Evolutionary conservation across 2,113 vertebrate genomes (phyloP), one percentile per base, ranked within the genome.

Genomic region (Microcebus murinus): DNA sequence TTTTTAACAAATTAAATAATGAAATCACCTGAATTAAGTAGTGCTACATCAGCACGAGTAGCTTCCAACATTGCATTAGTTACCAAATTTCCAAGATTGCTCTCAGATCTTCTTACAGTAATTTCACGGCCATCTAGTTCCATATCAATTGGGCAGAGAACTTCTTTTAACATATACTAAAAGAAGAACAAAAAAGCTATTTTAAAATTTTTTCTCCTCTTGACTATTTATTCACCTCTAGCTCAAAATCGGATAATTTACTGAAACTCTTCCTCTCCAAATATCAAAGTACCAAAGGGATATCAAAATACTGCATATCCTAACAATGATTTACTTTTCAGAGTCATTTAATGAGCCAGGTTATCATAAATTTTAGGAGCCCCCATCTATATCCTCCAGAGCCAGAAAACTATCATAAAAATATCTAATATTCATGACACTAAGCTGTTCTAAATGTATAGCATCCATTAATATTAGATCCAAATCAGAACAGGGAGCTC

Each of bases 11-110:
- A 0, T 42, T 74, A 77, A 87, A 87, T 45, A 71, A 63, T 42
- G 21, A 71, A 55, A 87, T 91, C 29, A 97, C 85, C 96, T 98
- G 94, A 98, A 95, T 97, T 97, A 96, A 92, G 70, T 68, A 97
- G 52, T 67, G 93, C 97, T 94, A 95, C 77, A 89, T 98, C 87
- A 92, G 73, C 97, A 92, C 68, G 95, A 83, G 94, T 83, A 87
- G 74, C 82, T 96, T 98, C 97, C 74, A 97, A 42, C 96, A 96
- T 94, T 63, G 92, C 90, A 83, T 42, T 97, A 20, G 87, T 94
- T 94, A 77, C 61, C 70, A 96, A 74, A 93, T 98, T 98, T 77
- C 97, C 96, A 45, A 96, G 82, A 83, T 42, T 98, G 27, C 94
- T 97, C 96, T 98, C 97, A 96, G 48, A 21, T 92, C 29, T 96